Base-by-base conservation (phyloP, 2,888 invertebrate species). In the Limnephilus marmoratus region DNA sequence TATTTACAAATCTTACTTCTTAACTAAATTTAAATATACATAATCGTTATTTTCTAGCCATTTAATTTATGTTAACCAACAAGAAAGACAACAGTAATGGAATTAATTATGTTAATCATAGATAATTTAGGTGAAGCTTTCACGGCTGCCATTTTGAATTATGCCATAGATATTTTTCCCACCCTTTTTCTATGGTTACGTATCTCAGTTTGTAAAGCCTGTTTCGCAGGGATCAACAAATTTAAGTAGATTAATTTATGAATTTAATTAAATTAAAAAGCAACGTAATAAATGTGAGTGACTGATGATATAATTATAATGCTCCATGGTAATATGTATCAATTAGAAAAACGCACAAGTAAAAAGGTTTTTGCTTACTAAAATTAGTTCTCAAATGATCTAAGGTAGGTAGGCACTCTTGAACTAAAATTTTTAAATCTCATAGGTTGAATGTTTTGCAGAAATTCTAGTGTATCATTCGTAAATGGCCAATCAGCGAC, bases 111-210 rank as follows among this genome's bases (percentile, higher is more conserved):
- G 68, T 68, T 68, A n/a, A n/a, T 68, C 68, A 68, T 86, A 86
- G 49, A 86, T 49, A 86, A 41, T 86, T 49, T 86, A 53, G 45
- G 86, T 86, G 53, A 53, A 45, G 86, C 86, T 86, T 86, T 24
- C 86, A 86, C 53, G 86, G 86, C 86, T 45, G 86, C 86, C 86
- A 86, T 86, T 45, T 86, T 86, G 86, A 86, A 86, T 29, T 49
- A 86, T n/a, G 29, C 49, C 86, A 49, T 86, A 45, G 86, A 86
- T 86, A 45, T 41, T 86, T 86, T 86, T 49, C 45, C 45, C 86
- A 45, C 45, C 41, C 29, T 49, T 86, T 49, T 29, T 86, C 86
- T 86, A 53, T 45, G 86, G 86, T 86, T 41, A 86, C 41, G 45
- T 86, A 45, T 86, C 45, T 86, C 45, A 15, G 68, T 68, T 68